phyloP scores from a whole-genome alignment of 2,113 vertebrate species.

The Pachyramphus minor region DNA sequence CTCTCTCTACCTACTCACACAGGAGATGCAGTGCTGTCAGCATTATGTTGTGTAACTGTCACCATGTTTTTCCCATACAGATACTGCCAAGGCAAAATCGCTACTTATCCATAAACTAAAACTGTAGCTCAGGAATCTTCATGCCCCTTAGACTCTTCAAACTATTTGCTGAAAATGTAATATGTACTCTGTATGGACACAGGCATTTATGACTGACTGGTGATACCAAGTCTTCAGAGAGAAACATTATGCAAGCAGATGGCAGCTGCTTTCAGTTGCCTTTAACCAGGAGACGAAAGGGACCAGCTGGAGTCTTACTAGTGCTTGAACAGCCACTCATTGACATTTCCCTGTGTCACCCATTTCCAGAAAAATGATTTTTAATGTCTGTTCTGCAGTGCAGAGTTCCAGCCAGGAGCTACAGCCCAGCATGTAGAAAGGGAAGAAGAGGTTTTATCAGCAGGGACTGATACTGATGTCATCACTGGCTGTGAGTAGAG shows the following conservation, averaged over 20 bases:
- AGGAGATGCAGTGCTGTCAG: neutral
- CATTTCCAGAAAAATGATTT: neutral
- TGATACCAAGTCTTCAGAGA: neutral
- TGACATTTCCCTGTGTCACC: neutral
- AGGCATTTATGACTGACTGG: neutral
- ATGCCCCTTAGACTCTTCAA: neutral
- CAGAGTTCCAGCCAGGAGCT: neutral
- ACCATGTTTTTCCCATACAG: neutral
- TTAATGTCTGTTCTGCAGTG: neutral
- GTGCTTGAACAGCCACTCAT: neutral
- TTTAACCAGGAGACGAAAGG: neutral
- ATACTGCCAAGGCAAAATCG: neutral
- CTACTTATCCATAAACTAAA: neutral
- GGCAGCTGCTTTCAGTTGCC: slow-evolving; percentile 8
- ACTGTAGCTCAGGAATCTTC: neutral
- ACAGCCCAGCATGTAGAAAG: neutral
- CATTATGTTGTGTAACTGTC: neutral
- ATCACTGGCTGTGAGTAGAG: neutral
- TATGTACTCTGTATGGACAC: neutral
- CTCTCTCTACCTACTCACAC: neutral
- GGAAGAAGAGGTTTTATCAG: neutral
- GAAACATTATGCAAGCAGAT: neutral
- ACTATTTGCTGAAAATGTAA: neutral
- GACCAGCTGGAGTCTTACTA: neutral
- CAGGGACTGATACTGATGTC: neutral